Evolutionary conservation across 2,888 invertebrate genomes (phyloP).

Genomic region (Lochmaea crataegi): DNA sequence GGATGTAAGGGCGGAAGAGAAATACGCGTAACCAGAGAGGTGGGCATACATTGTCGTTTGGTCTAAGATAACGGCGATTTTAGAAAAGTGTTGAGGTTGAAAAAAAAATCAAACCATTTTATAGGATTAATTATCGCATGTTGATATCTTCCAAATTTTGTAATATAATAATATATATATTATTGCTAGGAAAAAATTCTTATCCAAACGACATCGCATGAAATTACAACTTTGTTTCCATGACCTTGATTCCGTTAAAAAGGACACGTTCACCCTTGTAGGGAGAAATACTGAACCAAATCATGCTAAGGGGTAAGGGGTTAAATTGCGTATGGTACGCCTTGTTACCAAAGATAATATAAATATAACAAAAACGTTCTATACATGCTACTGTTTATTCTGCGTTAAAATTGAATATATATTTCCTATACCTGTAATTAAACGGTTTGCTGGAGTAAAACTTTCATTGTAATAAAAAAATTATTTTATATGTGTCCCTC

Average conservation of each 20-base stretch:
- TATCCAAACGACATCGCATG: no score
- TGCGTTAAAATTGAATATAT: conserved; percentile 23
- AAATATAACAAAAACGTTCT: conserved; percentile 62
- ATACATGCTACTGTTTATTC: conserved; percentile 53
- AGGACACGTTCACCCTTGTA: conserved; percentile 12
- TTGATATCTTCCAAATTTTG: no score
- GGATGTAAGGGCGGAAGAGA: conserved; percentile 60
- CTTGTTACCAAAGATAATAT: conserved; percentile 63
- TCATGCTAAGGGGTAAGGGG: conserved; percentile 49
- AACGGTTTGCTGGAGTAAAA: background rate
- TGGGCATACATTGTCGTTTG: conserved; percentile 33
- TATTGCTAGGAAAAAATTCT: no score
- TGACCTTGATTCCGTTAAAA: background rate
- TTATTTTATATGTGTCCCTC: background rate
- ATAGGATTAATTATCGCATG: no score
- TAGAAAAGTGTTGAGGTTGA: no score
- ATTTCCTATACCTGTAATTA: conserved; percentile 8
- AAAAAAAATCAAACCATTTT: background rate
- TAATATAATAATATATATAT: no score
- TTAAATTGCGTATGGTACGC: conserved; percentile 63
- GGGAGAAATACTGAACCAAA: conserved; percentile 42
- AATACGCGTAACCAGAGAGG: conserved; percentile 54
- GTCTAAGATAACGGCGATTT: background rate
- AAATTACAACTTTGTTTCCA: no score
- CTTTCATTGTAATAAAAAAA: no score